phyloP scores from a whole-genome alignment of 2,797 vertebrate species.

The Carcharodon carcharias region DNA sequence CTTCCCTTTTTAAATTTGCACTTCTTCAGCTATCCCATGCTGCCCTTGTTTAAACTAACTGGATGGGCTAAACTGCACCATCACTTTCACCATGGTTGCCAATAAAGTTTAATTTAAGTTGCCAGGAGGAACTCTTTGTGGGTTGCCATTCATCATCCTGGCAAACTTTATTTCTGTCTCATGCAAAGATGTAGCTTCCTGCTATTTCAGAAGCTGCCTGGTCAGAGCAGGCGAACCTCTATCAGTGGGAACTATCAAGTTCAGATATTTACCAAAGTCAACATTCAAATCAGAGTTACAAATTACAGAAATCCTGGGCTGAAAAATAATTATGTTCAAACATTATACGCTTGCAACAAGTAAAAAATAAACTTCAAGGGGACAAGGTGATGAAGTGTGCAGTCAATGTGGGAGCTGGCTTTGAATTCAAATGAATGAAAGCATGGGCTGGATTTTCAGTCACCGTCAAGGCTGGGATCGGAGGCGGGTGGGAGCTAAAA shows the following conservation, averaged over 20 bases:
- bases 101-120: neutral
- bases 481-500: neutral
- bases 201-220: neutral
- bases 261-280: neutral
- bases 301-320: neutral
- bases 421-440: neutral
- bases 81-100: neutral
- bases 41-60: neutral
- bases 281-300: neutral
- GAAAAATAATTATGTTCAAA: neutral
- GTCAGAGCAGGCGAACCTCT: neutral
- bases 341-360: neutral
- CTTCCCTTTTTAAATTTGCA: neutral
- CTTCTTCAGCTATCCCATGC: neutral
- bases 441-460: neutral
- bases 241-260: neutral
- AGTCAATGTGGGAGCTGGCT: neutral
- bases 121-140: neutral
- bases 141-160: neutral
- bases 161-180: neutral
- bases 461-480: fast-evolving
- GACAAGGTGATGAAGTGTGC: neutral
- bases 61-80: neutral
- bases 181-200: too few relatives aligned
- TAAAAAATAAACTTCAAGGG: neutral